A percentile compares a stretch with the other conserved stretches of the same genome.
phyloP scores from a whole-genome alignment of 2,888 invertebrate genomes.

The Altica lythri region DNA sequence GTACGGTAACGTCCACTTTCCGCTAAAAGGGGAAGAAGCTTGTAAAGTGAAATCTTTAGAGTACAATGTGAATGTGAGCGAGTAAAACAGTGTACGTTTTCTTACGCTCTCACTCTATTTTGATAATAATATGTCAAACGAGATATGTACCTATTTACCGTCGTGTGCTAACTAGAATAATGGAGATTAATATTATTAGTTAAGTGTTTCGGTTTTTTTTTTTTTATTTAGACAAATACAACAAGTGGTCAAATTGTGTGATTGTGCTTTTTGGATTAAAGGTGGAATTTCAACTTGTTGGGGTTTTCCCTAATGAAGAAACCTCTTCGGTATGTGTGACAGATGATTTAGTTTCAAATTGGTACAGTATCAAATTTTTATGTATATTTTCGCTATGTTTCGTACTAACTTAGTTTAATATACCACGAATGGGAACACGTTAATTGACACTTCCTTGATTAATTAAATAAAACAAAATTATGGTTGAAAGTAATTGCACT shows the following conservation, averaged over 20 bases:
- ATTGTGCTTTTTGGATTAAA: slow-evolving; percentile 31
- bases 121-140: slow-evolving; percentile 44
- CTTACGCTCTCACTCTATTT: slow-evolving; percentile 41
- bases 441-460: slow-evolving; percentile 25
- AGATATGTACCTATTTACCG: slow-evolving; percentile 42
- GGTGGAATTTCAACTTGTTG: slow-evolving; percentile 36
- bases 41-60: slow-evolving; percentile 57
- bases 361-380: slow-evolving; percentile 34
- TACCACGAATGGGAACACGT: slow-evolving; percentile 20
- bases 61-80: slow-evolving; percentile 49
- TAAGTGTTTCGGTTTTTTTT: slow-evolving; percentile 29
- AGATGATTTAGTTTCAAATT: slow-evolving; percentile 37
- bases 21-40: slow-evolving; percentile 53
- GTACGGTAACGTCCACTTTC: slow-evolving; percentile 52
- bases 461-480: slow-evolving; percentile 15
- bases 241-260: slow-evolving; percentile 42
- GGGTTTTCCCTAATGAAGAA: slow-evolving; percentile 47
- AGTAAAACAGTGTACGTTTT: slow-evolving; percentile 42
- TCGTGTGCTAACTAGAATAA: slow-evolving; percentile 37
- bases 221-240: slow-evolving; percentile 32
- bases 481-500: neutral
- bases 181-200: slow-evolving; percentile 30
- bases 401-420: slow-evolving; percentile 11
- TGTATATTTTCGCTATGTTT: slow-evolving; percentile 12
- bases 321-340: slow-evolving; percentile 50